Base-by-base conservation (phyloP, 2,888 invertebrate genomes). In the Alentia gelatinosa region DNA sequence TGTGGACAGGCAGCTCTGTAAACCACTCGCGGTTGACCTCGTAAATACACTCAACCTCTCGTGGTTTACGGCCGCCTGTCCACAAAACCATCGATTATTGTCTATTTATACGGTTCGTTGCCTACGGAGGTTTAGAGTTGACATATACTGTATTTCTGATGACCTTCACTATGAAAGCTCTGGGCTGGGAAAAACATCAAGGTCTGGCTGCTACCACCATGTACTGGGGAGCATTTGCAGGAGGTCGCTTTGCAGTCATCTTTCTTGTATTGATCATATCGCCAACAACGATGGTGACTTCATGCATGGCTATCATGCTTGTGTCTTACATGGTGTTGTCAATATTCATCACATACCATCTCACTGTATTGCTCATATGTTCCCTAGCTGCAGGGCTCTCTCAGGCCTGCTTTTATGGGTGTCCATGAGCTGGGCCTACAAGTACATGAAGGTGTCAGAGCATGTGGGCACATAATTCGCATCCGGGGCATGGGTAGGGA, bases 361-460 rank as follows among this genome's bases (percentile, higher is more conserved):
- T 23, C 3, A n/a, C 26, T 47, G 74, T 90, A 1, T 83, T 90
- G 15, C 30, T 23, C 40, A 33, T 79, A 0, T 42, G 90, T 35
- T 74, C 83, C 35, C 5, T 47, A 35, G 33, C 30, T 9, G 79
- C 83, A 1, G 90, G 90, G 1, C 15, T 47, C 15, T 79, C 40
- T 23, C 33, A 40, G 68, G 90, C 30, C 26, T 74, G 79, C 0
- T 79, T 90, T 33, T 90, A 90, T 42, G 47, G 79, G 1, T 74
- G 74, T 90, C 90, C 33, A 79, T 75, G 90, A 79, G 90, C 47
- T 90, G 90, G 90, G 90, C 90, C 37, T 74, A 75, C 33, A 79
- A 83, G 37, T 90, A 90, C 37, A 47, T 90, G 12, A 74, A 86
- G 26, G 42, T 86, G 9, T 47, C 86, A 4, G 30, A 15, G 19